These are phyloP conservation scores for Drosophila prolongata DNA, from an alignment of 2,888 invertebrate species.

Conservation along the genomic window DNA sequence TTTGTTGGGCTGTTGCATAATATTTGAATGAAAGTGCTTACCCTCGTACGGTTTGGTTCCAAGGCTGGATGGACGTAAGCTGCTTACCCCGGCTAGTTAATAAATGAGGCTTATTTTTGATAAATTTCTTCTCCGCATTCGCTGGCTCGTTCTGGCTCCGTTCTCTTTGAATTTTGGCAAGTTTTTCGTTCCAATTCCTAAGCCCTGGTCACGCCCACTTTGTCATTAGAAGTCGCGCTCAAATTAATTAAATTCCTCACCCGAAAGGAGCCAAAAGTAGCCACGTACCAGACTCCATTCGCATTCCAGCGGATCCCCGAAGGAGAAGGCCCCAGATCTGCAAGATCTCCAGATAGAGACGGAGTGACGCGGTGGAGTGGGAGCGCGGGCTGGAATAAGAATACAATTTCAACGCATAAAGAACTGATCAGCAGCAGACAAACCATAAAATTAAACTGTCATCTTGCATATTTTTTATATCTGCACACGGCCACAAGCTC, in stretches of 20 bases:
- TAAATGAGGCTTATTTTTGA: slow-evolving; percentile 48
- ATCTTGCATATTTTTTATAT: slow-evolving; percentile 83
- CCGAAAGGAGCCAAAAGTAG: slow-evolving; percentile 53
- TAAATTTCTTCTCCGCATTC: slow-evolving; percentile 20
- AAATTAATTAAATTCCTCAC: slow-evolving; percentile 79
- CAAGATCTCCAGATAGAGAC: slow-evolving; percentile 25
- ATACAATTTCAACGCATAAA: slow-evolving; percentile 79
- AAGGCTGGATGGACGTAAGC: slow-evolving; percentile 33
- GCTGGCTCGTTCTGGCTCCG: neutral
- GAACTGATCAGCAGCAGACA: slow-evolving; percentile 84
- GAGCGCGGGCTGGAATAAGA: slow-evolving; percentile 31
- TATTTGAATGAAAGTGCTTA: slow-evolving; percentile 23
- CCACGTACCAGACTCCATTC: slow-evolving; percentile 58
- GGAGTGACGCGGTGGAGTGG: neutral
- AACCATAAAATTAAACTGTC: slow-evolving; percentile 85
- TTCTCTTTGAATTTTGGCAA: slow-evolving; percentile 21
- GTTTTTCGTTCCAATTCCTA: slow-evolving; percentile 47
- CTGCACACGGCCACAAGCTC: slow-evolving; percentile 52
- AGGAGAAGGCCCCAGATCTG: slow-evolving; percentile 26
- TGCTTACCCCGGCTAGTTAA: slow-evolving; percentile 44
- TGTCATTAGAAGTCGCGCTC: slow-evolving; percentile 71
- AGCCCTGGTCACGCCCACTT: slow-evolving; percentile 73
- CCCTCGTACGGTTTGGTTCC: slow-evolving; percentile 14
- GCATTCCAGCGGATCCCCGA: slow-evolving; percentile 53
- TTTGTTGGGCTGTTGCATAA: slow-evolving; percentile 77